Evolutionary conservation across 2,797 vertebrate species (phyloP).

Genomic region (Acridotheres tristis): DNA sequence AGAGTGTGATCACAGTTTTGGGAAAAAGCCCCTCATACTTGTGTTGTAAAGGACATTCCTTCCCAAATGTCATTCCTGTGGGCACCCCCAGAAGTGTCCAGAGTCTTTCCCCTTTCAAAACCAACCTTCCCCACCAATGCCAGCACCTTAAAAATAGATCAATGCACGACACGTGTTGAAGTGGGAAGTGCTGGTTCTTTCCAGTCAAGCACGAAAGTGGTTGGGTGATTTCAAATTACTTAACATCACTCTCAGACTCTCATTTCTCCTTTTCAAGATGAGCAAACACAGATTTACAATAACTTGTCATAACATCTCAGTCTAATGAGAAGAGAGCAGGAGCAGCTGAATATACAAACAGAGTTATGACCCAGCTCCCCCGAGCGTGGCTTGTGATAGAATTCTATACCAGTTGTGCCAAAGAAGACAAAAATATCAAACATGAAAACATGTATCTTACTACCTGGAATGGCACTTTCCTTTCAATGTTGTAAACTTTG

Average conservation of each 20-base stretch:
- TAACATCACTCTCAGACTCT: neutral
- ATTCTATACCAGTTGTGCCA: neutral
- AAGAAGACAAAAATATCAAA: neutral
- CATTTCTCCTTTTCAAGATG: constrained; percentile 17
- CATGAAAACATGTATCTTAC: neutral
- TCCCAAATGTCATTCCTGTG: neutral
- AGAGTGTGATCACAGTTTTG: neutral
- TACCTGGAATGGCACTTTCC: neutral
- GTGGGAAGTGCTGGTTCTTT: neutral
- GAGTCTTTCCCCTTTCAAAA: neutral
- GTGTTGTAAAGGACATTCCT: neutral
- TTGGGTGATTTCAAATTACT: neutral
- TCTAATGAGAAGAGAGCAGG: neutral
- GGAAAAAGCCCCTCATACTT: neutral
- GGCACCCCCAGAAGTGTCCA: neutral
- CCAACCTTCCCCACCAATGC: neutral
- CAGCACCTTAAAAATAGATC: neutral
- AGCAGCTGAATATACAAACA: neutral
- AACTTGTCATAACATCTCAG: constrained; percentile 15
- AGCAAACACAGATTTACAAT: constrained; percentile 5
- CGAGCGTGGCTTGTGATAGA: neutral
- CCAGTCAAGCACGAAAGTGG: neutral
- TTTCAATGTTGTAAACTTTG: neutral
- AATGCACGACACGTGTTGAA: neutral
- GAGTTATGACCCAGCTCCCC: neutral